Percentiles rank a stretch among this genome's conserved stretches.
Evolutionary conservation across 1,140 invertebrate genomes (phyloP).

Genomic region (Drosophila obscura): DNA sequence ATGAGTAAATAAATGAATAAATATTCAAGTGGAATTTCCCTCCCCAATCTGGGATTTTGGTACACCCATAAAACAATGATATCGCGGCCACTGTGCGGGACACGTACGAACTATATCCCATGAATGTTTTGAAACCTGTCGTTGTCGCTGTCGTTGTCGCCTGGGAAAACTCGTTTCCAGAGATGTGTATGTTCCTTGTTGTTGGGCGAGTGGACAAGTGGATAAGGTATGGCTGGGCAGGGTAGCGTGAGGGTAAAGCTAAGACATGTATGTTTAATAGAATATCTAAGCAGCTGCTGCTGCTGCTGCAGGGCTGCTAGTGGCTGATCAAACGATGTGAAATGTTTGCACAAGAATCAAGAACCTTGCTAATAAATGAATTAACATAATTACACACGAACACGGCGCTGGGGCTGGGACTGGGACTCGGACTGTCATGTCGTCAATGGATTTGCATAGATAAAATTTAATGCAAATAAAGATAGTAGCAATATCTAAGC

Average conservation of each 20-base stretch:
- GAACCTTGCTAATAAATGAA: conserved; percentile 43
- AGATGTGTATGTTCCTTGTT: too few relatives aligned
- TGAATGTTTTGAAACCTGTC: conserved; percentile 12
- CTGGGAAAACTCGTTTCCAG: too few relatives aligned
- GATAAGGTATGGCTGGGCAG: too few relatives aligned
- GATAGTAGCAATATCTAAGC: conserved; percentile 26
- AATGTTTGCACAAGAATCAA: conserved; percentile 23
- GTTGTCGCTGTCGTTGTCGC: background rate
- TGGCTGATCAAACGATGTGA: background rate
- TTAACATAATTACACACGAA: conserved; percentile 39
- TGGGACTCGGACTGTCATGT: conserved; percentile 4
- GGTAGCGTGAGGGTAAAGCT: too few relatives aligned
- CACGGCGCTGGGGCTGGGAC: background rate
- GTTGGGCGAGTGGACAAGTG: too few relatives aligned
- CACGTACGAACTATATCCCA: conserved; percentile 8
- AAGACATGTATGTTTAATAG: too few relatives aligned
- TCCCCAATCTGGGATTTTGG: conserved; percentile 21
- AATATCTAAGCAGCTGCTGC: background rate
- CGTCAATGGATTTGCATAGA: conserved; percentile 11
- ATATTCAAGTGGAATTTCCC: conserved; percentile 55
- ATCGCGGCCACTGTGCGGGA: conserved; percentile 34
- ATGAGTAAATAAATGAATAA: conserved; percentile 25
- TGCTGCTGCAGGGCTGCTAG: background rate
- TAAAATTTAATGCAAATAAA: conserved; percentile 32
- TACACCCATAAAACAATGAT: conserved; percentile 34